These are phyloP conservation scores for Coregonus ussuriensis DNA, from an alignment of 2,797 vertebrate genomes.

Conservation along the genomic window DNA sequence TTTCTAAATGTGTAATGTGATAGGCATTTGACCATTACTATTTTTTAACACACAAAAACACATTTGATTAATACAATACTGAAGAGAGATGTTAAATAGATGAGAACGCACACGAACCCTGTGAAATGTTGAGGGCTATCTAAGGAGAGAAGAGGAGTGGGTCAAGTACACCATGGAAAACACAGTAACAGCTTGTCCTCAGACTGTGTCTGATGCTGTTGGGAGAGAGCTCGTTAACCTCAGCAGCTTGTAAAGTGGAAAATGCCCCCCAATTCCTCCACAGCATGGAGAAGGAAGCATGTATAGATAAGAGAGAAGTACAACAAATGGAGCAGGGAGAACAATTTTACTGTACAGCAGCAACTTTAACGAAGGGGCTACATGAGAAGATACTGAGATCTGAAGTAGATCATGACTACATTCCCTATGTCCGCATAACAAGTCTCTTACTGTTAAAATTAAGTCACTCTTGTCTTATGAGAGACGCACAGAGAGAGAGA, in stretches of 20 bases:
- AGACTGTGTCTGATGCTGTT: background rate
- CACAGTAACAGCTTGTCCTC: constrained; percentile 35
- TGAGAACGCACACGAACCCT: constrained; percentile 38
- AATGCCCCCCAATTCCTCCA: constrained; percentile 49
- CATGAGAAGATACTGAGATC: background rate
- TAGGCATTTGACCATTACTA: too few relatives aligned
- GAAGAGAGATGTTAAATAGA: too few relatives aligned
- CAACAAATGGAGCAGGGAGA: background rate
- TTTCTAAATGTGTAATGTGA: too few relatives aligned
- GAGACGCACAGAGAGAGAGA: constrained; percentile 13
- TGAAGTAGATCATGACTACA: constrained; percentile 31
- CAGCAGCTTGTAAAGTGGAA: constrained; percentile 33
- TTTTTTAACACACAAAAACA: too few relatives aligned
- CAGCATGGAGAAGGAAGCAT: constrained; percentile 32
- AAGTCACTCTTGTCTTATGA: constrained; percentile 19
- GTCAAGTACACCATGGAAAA: constrained; percentile 48
- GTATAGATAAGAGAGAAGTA: background rate
- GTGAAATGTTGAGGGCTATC: constrained; percentile 53
- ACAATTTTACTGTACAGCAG: too few relatives aligned
- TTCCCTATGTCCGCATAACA: constrained; percentile 34
- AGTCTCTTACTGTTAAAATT: too few relatives aligned
- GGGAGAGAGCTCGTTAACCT: too few relatives aligned
- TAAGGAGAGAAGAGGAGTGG: constrained; percentile 27
- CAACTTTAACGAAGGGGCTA: background rate
- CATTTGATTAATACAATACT: too few relatives aligned